Conservation (phyloP, 2,797 vertebrate species). For the Momotus momota region DNA sequence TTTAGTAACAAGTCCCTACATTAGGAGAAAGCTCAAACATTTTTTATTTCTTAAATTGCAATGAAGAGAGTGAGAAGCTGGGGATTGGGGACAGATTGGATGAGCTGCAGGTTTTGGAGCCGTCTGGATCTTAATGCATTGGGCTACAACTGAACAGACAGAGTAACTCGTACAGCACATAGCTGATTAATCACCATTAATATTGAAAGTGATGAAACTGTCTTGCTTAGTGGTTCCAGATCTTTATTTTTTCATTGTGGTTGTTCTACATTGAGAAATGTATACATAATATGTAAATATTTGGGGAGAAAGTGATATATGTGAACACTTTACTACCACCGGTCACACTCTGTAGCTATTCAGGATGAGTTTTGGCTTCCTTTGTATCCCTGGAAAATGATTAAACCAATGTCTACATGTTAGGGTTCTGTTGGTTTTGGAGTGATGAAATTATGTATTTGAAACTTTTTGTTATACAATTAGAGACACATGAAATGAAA, state of each 20-base stretch:
- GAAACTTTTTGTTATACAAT: not conserved
- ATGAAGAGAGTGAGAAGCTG: not conserved
- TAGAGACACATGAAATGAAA: not conserved
- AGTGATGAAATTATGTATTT: not conserved
- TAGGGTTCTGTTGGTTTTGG: not conserved
- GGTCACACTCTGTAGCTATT: not conserved
- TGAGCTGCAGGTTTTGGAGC: not conserved
- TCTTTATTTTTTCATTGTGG: not conserved
- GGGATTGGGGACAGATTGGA: not conserved
- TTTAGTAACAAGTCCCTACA: not conserved
- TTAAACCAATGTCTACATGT: not conserved
- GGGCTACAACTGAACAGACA: not conserved
- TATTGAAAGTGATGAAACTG: not conserved
- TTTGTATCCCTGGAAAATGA: not conserved
- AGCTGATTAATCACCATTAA: not conserved
- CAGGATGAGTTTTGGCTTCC: not conserved
- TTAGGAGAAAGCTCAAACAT: not conserved
- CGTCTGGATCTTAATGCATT: not conserved
- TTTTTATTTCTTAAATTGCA: not conserved
- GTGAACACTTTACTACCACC: not conserved
- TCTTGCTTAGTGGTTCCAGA: not conserved
- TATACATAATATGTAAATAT: not conserved
- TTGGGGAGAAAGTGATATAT: not conserved
- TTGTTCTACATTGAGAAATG: not conserved
- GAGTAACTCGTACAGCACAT: not conserved